Evolutionary conservation across 2,113 vertebrate genomes (phyloP).

Genomic region (Tapirus terrestris): DNA sequence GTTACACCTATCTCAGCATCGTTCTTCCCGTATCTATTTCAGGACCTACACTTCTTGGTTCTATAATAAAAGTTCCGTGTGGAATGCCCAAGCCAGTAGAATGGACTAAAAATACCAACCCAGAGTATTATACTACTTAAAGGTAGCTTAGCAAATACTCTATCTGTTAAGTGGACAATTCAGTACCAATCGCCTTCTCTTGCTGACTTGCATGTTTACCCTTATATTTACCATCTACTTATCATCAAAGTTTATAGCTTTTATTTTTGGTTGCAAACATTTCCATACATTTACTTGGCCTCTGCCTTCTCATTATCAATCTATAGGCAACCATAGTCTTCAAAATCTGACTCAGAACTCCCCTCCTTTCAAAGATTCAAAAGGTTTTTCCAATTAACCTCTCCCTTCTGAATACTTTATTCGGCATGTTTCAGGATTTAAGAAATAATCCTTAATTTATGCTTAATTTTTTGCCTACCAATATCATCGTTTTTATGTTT

Average conservation of each 20-base stretch:
- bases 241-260: not conserved
- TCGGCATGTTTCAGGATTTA: not conserved
- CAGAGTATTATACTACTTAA: not conserved
- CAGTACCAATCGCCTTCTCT: not conserved
- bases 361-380: not conserved
- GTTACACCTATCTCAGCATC: not conserved
- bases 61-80: not conserved
- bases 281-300: not conserved
- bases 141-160: too few relatives aligned
- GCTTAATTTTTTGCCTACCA: not conserved
- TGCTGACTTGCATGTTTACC: not conserved
- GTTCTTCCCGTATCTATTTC: not conserved
- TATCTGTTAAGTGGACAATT: too few relatives aligned
- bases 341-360: not conserved
- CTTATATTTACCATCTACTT: not conserved
- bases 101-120: not conserved
- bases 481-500: not conserved
- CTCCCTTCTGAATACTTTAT: not conserved
- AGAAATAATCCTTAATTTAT: slow-evolving; percentile 19
- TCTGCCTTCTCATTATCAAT: not conserved
- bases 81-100: not conserved
- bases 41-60: not conserved
- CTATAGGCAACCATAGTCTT: not conserved
- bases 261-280: not conserved
- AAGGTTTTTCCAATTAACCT: not conserved